phyloP scores from a whole-genome alignment of 2,888 invertebrate genomes.

The Margaritifera margaritifera region DNA sequence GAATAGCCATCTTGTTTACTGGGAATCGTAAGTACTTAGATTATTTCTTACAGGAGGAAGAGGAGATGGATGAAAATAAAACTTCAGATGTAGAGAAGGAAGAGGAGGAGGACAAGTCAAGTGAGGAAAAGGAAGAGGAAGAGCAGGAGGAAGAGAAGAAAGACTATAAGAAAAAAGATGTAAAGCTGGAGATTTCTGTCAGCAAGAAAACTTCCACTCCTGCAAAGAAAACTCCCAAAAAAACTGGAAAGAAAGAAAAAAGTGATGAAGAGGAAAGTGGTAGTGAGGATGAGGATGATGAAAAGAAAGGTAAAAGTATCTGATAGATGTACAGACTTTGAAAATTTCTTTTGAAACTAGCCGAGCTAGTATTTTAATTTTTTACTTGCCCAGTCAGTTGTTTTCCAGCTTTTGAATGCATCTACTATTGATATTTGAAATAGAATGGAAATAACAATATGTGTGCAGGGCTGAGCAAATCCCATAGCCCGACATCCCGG shows the following conservation, averaged over 20 bases:
- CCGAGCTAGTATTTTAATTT: too few relatives aligned
- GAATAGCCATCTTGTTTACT: not conserved
- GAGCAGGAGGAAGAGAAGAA: constrained; percentile 23
- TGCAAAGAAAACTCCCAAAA: constrained; percentile 6
- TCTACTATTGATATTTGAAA: too few relatives aligned
- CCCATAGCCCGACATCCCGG: too few relatives aligned
- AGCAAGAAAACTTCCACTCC: not conserved
- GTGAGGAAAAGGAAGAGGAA: constrained; percentile 11
- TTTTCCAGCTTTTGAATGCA: too few relatives aligned
- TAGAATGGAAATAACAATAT: too few relatives aligned
- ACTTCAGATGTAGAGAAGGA: constrained; percentile 20
- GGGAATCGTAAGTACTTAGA: too few relatives aligned
- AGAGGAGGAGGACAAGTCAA: constrained; percentile 3
- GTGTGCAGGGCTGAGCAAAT: too few relatives aligned
- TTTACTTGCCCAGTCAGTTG: too few relatives aligned
- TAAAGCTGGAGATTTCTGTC: not conserved
- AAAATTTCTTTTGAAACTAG: too few relatives aligned
- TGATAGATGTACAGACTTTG: too few relatives aligned
- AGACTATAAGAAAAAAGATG: constrained; percentile 14
- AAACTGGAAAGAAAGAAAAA: constrained; percentile 11
- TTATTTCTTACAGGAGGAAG: constrained; percentile 3
- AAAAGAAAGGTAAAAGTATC: constrained; percentile 41
- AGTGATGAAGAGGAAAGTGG: constrained; percentile 36
- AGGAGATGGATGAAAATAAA: constrained; percentile 21
- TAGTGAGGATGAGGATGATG: constrained; percentile 38